Percentiles rank a stretch among this genome's conserved stretches.
Conservation (phyloP, 53 echinoderm and acorn worm genomes). For the Antedon mediterranea region DNA sequence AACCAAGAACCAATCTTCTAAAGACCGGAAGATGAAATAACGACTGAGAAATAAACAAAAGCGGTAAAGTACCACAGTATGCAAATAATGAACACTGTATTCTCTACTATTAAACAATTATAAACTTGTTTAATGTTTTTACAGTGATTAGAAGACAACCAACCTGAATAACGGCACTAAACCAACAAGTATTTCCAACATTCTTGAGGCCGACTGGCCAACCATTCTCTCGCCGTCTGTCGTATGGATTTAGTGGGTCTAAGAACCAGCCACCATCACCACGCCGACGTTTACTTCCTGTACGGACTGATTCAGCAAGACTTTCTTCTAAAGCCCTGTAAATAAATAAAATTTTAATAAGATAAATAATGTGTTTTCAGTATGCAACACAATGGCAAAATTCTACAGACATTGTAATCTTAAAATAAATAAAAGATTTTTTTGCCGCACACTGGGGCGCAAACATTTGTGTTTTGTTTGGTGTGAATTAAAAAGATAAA, state of each 20-base stretch:
- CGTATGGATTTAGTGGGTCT: constrained; percentile 88
- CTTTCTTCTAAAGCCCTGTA: constrained; percentile 86
- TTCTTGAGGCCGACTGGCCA: constrained; percentile 98
- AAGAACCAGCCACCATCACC: constrained; percentile 63
- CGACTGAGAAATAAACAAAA: constrained; percentile 48
- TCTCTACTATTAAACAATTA: background rate
- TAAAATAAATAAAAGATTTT: no score
- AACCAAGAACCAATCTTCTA: constrained; percentile 72
- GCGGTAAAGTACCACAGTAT: background rate
- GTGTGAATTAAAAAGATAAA: no score
- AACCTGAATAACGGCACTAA: constrained; percentile 98
- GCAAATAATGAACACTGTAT: background rate
- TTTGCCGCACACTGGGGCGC: no score
- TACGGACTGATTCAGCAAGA: constrained; percentile 40
- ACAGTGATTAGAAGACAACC: background rate
- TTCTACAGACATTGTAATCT: no score
- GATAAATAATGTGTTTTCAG: no score
- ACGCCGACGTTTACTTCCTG: constrained; percentile 24
- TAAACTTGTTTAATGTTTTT: background rate
- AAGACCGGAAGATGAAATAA: constrained; percentile 91
- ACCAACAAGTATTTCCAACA: constrained; percentile 98
- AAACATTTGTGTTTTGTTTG: no score
- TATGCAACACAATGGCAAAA: no score
- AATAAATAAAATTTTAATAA: background rate
- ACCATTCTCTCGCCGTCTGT: constrained; percentile 69